phyloP scores from a whole-genome alignment of 2,888 invertebrate species.

The Tinea trinotella region DNA sequence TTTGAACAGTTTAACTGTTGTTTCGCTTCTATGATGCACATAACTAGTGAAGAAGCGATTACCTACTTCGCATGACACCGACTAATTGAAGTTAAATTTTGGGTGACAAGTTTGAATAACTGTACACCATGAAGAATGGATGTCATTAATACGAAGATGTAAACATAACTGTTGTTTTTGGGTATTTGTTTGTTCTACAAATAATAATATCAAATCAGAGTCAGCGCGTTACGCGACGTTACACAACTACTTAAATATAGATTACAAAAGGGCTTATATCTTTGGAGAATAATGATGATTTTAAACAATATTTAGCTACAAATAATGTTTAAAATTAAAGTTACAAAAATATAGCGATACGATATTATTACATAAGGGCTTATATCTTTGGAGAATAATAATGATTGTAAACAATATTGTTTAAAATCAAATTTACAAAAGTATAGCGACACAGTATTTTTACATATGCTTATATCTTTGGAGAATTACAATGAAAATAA shows the following conservation, averaged over 20 bases:
- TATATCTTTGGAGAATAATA: not conserved
- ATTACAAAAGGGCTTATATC: not conserved
- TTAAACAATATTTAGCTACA: no score
- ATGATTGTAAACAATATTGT: no score
- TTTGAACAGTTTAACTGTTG: constrained; percentile 12
- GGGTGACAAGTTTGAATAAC: constrained; percentile 14
- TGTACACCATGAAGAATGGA: constrained; percentile 1
- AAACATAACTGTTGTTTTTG: constrained; percentile 14
- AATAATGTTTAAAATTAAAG: no score
- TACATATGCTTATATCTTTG: not conserved
- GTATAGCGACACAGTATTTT: no score
- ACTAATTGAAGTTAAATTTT: constrained; percentile 17
- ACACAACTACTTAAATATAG: not conserved
- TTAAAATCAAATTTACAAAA: no score
- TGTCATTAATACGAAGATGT: not conserved
- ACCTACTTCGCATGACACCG: constrained; percentile 13
- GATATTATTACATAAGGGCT: not conserved
- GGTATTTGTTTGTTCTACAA: not conserved
- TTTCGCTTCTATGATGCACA: not conserved
- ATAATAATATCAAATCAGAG: not conserved
- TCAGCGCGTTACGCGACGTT: not conserved
- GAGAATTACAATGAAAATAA: not conserved
- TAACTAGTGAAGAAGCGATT: not conserved
- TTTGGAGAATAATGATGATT: not conserved
- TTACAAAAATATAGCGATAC: no score